These are phyloP conservation scores for Ranitomeya variabilis DNA, from an alignment of 2,113 vertebrate genomes.

Conservation along the genomic window DNA sequence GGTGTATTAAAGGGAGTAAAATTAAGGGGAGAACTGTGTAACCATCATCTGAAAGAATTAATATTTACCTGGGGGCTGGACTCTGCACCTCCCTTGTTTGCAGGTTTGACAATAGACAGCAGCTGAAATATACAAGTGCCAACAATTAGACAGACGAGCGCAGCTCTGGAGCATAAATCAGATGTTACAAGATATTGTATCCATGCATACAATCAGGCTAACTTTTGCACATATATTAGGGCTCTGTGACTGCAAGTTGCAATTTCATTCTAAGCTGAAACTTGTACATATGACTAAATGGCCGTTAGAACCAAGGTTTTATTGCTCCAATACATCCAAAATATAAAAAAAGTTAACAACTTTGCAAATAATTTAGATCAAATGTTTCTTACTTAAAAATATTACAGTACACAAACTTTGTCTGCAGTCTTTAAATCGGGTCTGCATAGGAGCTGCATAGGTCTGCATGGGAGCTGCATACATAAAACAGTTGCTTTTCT, in stretches of 20 bases:
- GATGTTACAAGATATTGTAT: too few species aligned
- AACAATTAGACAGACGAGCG: neutral
- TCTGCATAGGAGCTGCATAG: neutral
- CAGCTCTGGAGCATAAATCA: neutral
- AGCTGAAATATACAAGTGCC: neutral
- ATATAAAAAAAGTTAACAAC: neutral
- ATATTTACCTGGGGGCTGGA: neutral
- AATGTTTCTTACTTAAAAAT: too few species aligned
- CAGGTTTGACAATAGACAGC: neutral
- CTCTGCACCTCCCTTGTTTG: neutral
- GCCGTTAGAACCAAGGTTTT: neutral
- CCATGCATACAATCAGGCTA: too few species aligned
- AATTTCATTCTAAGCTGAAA: too few species aligned
- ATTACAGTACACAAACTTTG: too few species aligned
- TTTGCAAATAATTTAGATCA: too few species aligned
- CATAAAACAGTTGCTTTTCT: neutral
- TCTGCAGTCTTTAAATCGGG: neutral
- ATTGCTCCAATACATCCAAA: neutral
- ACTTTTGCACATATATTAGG: too few species aligned
- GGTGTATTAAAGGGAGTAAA: neutral
- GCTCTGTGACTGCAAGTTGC: too few species aligned
- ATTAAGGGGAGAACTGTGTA: neutral
- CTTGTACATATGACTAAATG: too few species aligned
- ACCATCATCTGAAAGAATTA: neutral
- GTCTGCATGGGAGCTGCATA: neutral